Evolutionary conservation across 2,888 invertebrate species (phyloP).

Genomic region (Dendrolimus pini): DNA sequence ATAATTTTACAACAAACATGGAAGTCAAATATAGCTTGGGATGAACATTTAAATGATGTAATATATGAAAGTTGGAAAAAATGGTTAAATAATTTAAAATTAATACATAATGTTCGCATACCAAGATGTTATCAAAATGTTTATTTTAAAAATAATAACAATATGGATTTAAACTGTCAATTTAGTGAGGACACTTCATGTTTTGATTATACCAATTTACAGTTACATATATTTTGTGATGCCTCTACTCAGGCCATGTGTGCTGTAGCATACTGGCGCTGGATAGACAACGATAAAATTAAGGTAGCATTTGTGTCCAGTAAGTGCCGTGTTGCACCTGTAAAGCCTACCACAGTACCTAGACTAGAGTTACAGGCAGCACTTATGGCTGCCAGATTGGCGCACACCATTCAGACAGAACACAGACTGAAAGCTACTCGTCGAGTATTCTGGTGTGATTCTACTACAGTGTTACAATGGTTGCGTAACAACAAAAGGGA

Average conservation of each 20-base stretch:
- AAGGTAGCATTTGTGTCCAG: slow-evolving; percentile 4
- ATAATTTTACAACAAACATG: slow-evolving; percentile 18
- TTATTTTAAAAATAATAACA: too few species aligned
- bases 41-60: slow-evolving; percentile 7
- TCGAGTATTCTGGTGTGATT: slow-evolving; percentile 15
- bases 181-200: not conserved
- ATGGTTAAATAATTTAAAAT: slow-evolving; percentile 3
- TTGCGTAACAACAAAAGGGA: slow-evolving; percentile 11
- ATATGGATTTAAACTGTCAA: too few species aligned
- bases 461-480: slow-evolving; percentile 17
- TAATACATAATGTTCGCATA: slow-evolving; percentile 1
- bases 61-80: slow-evolving; percentile 11
- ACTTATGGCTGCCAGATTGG: slow-evolving; percentile 7
- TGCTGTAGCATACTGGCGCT: slow-evolving; percentile 11
- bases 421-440: slow-evolving; percentile 1
- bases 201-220: not conserved
- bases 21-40: slow-evolving; percentile 12
- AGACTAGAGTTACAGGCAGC: slow-evolving; percentile 15
- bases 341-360: slow-evolving; percentile 9
- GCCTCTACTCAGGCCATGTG: slow-evolving; percentile 4
- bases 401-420: slow-evolving; percentile 4
- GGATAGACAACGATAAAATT: not conserved
- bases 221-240: slow-evolving; percentile 9
- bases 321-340: slow-evolving; percentile 8
- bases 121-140: slow-evolving; percentile 2